Evolutionary conservation across 2,797 vertebrate genomes (phyloP), one percentile per base, ranked within the genome.

Genomic region (Sardinella longiceps): DNA sequence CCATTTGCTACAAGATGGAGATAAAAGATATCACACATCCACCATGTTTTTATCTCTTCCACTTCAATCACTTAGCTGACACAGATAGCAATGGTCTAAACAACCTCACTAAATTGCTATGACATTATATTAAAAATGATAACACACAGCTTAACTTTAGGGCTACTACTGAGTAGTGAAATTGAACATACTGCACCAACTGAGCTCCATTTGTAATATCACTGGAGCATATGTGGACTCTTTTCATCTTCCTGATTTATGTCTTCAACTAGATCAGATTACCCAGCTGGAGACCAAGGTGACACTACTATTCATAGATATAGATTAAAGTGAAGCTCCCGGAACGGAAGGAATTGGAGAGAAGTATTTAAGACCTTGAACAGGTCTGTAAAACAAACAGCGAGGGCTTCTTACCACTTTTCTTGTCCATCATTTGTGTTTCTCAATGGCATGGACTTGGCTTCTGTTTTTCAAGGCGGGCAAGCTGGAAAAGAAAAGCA

Each of bases 371-470:
- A 77, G 70, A 74, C 66, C 23, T 63, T 12, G 25, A 7, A 63
- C 46, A 80, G 28, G 46, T 12, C 82, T 30, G 74, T 43, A 66
- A 84, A 53, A 63, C 63, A 70, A 28, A 74, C 11, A 28, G 20
- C 43, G 53, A 33, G 25, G 50, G 60, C 66, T 63, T 87, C 93
- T 93, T 90, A 96, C 95, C 95, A 94, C 93, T 96, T 95, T 94
- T 96, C 91, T 96, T 96, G 93, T 96, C 95, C 95, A 96, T 96
- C 92, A 90, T 95, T 92, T 90, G 91, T 89, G 88, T 87, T 85
- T 90, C 91, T 93, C 89, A 94, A 90, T 93, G 92, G 95, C 95
- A 95, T 95, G 88, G 92, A 93, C 90, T 91, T 93, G 88, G 90
- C 86, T 91, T 92, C 85, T 89, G 87, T 89, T 89, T 88, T 81